Base-by-base conservation (phyloP, 2,113 vertebrate species). In the Uropsilus gracilis region DNA sequence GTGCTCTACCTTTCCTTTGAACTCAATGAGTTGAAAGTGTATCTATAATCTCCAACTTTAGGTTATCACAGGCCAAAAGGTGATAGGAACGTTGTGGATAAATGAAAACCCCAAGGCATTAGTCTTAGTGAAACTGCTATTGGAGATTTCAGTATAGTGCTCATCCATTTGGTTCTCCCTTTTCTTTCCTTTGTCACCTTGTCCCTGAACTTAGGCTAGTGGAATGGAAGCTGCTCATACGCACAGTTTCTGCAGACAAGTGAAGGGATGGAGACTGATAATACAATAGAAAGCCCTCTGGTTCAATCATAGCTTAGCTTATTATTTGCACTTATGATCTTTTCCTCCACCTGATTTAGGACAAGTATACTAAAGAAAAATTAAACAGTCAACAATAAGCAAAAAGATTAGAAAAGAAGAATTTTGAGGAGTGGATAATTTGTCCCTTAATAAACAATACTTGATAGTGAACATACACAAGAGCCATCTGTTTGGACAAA, bases 1-100 rank as follows among this genome's bases (percentile, higher is more conserved):
- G 95, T 50, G 53, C 75, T 30, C 57, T 71, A 44, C 66, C 44
- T 93, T 91, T 84, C 76, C 95, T 97, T 97, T 97, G 97, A 97
- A 97, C 96, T 97, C 93, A 81, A 32, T 48, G 66, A 93, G 87
- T 76, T 61, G 4, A 66, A 91, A 86, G 86, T 84, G 57, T 94
- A 53, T 34, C 63, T n/a, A 3, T 90, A 68, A 71, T 82, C 94
- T 85, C 76, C n/a, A 73, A 37, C 76, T 81, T 63, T 46, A 55
- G 87, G 90, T 93, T 87, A 81, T 66, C 48, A 20, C 1, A 73
- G 80, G 92, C 59, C 72, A 93, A 94, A 63, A 73, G 92, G 61
- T 72, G 6, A 57, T 84, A 44, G 73, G 84, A 87, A 93, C 11
- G 6, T 73, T 34, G 1, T 73, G 59, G 63, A 10, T 91, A 76